Conservation (phyloP, 2,888 invertebrate species). For the Scaptomyza polygonia region DNA sequence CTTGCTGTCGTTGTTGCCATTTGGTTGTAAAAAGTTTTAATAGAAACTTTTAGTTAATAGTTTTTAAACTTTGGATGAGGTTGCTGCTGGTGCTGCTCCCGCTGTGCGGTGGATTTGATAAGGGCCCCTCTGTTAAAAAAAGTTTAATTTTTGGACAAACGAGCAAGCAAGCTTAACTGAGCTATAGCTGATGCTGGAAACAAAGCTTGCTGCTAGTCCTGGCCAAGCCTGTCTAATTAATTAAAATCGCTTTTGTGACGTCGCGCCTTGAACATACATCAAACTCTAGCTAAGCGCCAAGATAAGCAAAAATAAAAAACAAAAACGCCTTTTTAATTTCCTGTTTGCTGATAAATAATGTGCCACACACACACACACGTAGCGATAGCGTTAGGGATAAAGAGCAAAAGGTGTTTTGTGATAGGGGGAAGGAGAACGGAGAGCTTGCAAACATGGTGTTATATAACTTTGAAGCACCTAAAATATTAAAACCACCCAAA, state of each 20-base stretch:
- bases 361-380: slow-evolving; percentile 26
- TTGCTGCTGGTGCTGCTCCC: slow-evolving; percentile 19
- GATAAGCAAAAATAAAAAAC: slow-evolving; percentile 67
- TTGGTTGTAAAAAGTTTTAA: slow-evolving; percentile 69
- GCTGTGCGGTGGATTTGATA: slow-evolving; percentile 69
- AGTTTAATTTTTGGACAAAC: slow-evolving; percentile 57
- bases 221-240: slow-evolving; percentile 61
- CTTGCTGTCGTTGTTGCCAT: slow-evolving; percentile 34
- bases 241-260: slow-evolving; percentile 73
- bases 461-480: slow-evolving; percentile 75
- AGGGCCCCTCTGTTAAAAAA: slow-evolving; percentile 66
- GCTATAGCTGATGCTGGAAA: background rate
- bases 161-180: slow-evolving; percentile 22
- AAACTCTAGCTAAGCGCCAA: slow-evolving; percentile 69
- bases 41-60: slow-evolving; percentile 79
- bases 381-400: slow-evolving; percentile 22
- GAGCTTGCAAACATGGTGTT: slow-evolving; percentile 48
- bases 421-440: slow-evolving; percentile 1
- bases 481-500: slow-evolving; percentile 76
- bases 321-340: slow-evolving; percentile 69
- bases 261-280: slow-evolving; percentile 58
- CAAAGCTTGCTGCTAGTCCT: slow-evolving; percentile 14
- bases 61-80: slow-evolving; percentile 56
- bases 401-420: slow-evolving; percentile 9
- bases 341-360: slow-evolving; percentile 80